Conservation (phyloP, 1,140 invertebrate genomes). For the Phenacoccus solenopsis region DNA sequence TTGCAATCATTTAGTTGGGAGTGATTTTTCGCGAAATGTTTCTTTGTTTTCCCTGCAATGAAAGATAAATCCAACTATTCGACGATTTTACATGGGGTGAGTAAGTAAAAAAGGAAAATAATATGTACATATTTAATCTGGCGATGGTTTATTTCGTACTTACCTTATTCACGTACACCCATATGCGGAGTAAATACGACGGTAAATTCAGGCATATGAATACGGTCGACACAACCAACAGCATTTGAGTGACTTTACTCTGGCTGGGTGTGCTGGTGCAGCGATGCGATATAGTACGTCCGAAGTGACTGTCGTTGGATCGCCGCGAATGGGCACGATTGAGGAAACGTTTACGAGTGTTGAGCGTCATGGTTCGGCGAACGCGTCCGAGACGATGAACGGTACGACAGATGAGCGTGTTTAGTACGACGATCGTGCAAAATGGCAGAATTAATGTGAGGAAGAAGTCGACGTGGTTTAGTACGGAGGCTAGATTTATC, state of each 20-base stretch:
- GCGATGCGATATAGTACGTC: neutral
- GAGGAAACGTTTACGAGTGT: constrained; percentile 16
- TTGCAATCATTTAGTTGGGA: too few species aligned
- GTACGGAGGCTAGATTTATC: constrained; percentile 38
- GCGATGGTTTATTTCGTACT: constrained; percentile 27
- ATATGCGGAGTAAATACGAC: constrained; percentile 47
- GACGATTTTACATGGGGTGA: too few species aligned
- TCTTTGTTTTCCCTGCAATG: too few species aligned
- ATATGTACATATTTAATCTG: neutral
- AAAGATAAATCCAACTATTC: too few species aligned
- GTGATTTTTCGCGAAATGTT: too few species aligned
- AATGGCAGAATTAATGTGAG: constrained; percentile 58
- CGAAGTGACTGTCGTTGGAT: neutral
- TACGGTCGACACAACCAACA: constrained; percentile 62
- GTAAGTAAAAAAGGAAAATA: neutral
- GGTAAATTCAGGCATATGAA: constrained; percentile 69
- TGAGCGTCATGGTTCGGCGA: constrained; percentile 38
- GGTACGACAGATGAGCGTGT: constrained; percentile 49
- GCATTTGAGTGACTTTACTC: constrained; percentile 63
- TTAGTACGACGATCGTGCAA: constrained; percentile 52
- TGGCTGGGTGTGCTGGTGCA: constrained; percentile 35
- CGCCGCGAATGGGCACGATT: constrained; percentile 12
- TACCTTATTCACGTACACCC: constrained; percentile 42
- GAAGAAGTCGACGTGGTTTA: constrained; percentile 56
- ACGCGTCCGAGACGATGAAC: constrained; percentile 45